These are phyloP conservation scores for Theodoxus fluviatilis DNA, from an alignment of 2,888 invertebrate genomes.

Conservation along the genomic window DNA sequence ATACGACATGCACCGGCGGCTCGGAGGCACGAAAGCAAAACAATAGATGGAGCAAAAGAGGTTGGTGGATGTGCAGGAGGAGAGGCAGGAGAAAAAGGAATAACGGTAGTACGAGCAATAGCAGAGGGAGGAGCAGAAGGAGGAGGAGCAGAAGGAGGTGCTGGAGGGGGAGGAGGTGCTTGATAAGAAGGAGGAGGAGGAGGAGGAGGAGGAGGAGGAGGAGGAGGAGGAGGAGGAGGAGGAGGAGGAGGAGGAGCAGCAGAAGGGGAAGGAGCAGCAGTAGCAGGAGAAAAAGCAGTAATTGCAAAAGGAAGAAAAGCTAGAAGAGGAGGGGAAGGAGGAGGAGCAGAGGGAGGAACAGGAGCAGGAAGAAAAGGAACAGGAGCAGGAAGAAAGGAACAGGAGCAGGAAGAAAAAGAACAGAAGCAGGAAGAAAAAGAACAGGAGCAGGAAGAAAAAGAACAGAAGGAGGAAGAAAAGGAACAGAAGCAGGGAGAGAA, in stretches of 20 bases:
- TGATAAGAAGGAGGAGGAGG: neutral
- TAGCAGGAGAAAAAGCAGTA: neutral
- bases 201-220: constrained; percentile 7
- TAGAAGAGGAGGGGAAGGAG: neutral
- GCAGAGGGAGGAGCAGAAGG: no score
- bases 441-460: neutral
- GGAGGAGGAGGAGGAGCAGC: neutral
- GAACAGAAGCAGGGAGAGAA: neutral
- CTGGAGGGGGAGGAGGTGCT: no score
- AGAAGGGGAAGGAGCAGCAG: neutral
- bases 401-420: neutral
- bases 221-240: neutral
- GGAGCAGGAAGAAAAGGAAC: neutral
- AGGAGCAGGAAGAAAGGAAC: neutral
- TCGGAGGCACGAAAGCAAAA: no score
- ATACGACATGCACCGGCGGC: no score
- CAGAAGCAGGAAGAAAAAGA: neutral
- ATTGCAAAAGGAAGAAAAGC: neutral
- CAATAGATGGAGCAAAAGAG: no score
- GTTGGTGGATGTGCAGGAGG: no score
- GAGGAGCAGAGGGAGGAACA: neutral
- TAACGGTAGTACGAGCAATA: no score
- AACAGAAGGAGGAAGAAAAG: neutral
- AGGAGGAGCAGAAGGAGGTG: no score
- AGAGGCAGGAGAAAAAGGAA: no score